Conservation (phyloP, 1,140 invertebrate species). For the Phocides pigmalion region DNA sequence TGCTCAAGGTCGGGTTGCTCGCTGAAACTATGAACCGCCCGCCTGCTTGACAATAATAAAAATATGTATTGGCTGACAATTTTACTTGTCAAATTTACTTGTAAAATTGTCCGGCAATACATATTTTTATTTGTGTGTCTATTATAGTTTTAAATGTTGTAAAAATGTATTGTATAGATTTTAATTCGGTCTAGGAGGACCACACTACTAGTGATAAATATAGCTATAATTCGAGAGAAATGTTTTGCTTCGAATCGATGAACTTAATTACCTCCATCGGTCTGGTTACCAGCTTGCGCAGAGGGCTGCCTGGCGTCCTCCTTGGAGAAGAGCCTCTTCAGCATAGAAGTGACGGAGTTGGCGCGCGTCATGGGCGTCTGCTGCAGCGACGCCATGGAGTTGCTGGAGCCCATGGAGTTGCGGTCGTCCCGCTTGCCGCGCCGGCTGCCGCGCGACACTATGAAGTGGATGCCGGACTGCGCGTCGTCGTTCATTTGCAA, state of each 20-base stretch:
- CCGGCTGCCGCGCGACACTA: conserved; percentile 83
- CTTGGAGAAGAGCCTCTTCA: conserved; percentile 90
- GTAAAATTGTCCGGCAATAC: too few species aligned
- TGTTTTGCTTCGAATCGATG: too few species aligned
- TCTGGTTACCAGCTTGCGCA: conserved; percentile 49
- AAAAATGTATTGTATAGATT: too few species aligned
- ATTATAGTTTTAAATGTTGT: too few species aligned
- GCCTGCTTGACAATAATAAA: too few species aligned
- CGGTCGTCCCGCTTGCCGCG: conserved; percentile 71
- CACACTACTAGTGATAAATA: too few species aligned
- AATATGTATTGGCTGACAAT: too few species aligned
- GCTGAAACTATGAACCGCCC: conserved; percentile 68
- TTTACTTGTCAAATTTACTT: too few species aligned
- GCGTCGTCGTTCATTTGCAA: conserved; percentile 86
- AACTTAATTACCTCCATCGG: conserved; percentile 70
- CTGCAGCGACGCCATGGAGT: conserved; percentile 80
- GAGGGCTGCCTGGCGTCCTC: conserved; percentile 84
- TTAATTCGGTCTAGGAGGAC: too few species aligned
- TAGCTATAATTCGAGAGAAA: too few species aligned
- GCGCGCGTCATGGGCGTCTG: conserved; percentile 87
- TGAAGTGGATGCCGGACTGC: conserved; percentile 89
- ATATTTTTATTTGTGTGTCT: too few species aligned
- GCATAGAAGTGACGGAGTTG: conserved; percentile 89
- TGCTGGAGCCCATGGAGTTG: conserved; percentile 80
- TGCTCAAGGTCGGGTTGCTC: conserved; percentile 69